Evolutionary conservation across 1,140 invertebrate genomes (phyloP).

Genomic region (Bilobella aurantiaca): DNA sequence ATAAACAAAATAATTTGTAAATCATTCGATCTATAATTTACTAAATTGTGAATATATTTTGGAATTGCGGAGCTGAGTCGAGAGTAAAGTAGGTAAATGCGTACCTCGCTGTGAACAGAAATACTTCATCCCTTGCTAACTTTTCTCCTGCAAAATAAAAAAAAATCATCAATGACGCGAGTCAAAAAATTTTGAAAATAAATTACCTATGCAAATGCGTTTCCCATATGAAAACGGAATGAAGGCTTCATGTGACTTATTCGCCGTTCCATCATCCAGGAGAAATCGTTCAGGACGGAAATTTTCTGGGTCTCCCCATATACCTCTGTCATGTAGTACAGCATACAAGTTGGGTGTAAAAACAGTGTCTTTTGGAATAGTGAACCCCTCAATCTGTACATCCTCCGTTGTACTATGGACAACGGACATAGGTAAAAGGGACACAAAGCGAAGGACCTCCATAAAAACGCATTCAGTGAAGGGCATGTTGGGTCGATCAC

Average conservation of each 20-base stretch:
- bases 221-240: background rate
- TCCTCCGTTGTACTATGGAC: background rate
- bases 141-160: background rate
- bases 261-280: background rate
- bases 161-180: background rate
- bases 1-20: too few species aligned
- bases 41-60: too few species aligned
- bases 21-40: too few species aligned
- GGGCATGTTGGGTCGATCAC: conserved; percentile 8
- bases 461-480: conserved; percentile 22
- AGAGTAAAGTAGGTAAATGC: too few species aligned
- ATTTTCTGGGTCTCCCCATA: conserved; percentile 40
- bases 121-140: background rate
- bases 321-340: conserved; percentile 39
- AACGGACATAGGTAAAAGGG: conserved; percentile 9
- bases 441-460: conserved; percentile 13
- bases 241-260: background rate
- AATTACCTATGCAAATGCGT: background rate
- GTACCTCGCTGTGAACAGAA: background rate
- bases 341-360: conserved; percentile 41
- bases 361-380: conserved; percentile 38
- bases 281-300: conserved; percentile 44
- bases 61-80: too few species aligned
- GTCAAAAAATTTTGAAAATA: background rate
- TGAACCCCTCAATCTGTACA: conserved; percentile 26